Base-by-base conservation (phyloP, 2,797 vertebrate species). In the Orestias chungarensis region DNA sequence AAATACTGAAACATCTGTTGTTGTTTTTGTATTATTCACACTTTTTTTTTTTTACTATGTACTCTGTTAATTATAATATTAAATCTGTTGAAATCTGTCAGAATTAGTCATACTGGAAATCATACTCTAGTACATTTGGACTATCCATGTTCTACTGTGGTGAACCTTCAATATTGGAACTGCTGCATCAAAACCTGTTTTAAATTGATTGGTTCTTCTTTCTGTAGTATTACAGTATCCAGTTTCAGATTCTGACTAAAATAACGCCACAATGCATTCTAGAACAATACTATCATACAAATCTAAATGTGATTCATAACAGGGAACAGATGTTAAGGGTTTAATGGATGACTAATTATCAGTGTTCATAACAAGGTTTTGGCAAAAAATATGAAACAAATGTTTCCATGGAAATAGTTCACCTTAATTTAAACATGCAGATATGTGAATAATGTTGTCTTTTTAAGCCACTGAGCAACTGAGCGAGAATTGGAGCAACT, bases 381-480 rank as follows among this genome's bases (percentile, higher is more conserved):
- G 17, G 25, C 35, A 29, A 40, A 44, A n/a, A 17, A 59, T 46
- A 65, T 27, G 27, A 20, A 46, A 46, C 64, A 29, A 29, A 44
- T 29, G 42, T 66, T 47, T 49, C 1, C 10, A 33, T 10, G 6
- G 17, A 66, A 47, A 33, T 66, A 2, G 46, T 47, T 33, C 23
- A 18, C 27, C 47, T 66, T 47, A n/a, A 50, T 75, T 69, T 71
- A 49, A 68, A 54, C 38, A 55, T 77, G 12, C 61, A 50, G 47
- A 72, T 68, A 64, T 74, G n/a, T 20, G n/a, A 31, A 17, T 20
- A 10, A 38, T 57, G 68, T 78, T 66, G 66, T 67, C 70, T 68
- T 38, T 54, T 23, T 55, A 64, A 68, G 12, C 69, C 52, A 57
- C 76, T 50, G 68, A 84, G 55, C 42, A 25, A 71, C 55, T 74